Evolutionary conservation across 1,140 invertebrate species (phyloP).

Genomic region (Leucophenga varia): DNA sequence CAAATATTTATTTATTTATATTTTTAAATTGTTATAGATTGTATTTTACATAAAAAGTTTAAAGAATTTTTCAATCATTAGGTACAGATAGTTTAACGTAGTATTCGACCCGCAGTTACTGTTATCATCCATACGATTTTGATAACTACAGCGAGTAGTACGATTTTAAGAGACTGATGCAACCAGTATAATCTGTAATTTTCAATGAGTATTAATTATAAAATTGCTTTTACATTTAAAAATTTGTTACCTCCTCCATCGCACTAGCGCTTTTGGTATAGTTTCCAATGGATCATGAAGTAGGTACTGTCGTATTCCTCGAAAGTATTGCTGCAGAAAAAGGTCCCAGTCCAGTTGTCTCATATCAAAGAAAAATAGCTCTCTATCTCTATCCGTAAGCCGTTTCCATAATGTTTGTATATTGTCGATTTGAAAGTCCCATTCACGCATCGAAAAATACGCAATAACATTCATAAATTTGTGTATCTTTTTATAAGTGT

Average conservation of each 20-base stretch:
- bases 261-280: slow-evolving; percentile 62
- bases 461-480: slow-evolving; percentile 70
- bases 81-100: no score
- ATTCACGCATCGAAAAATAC: slow-evolving; percentile 72
- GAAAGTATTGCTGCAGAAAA: slow-evolving; percentile 67
- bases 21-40: no score
- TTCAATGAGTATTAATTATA: slow-evolving; percentile 1
- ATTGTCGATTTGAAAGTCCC: slow-evolving; percentile 70
- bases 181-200: slow-evolving; percentile 28
- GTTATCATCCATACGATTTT: slow-evolving; percentile 12
- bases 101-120: no score
- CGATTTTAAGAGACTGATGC: slow-evolving; percentile 23
- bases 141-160: slow-evolving; percentile 3
- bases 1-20: no score
- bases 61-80: no score
- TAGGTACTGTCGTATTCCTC: slow-evolving; percentile 67
- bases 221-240: not conserved
- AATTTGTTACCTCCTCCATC: slow-evolving; percentile 61
- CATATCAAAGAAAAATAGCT: slow-evolving; percentile 70
- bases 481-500: slow-evolving; percentile 74
- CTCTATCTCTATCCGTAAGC: slow-evolving; percentile 63
- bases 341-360: slow-evolving; percentile 67
- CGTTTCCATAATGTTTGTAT: slow-evolving; percentile 61
- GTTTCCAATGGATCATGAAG: slow-evolving; percentile 71
- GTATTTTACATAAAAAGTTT: no score